Conservation (phyloP, 1,140 invertebrate species). For the Thaumatotibia leucotreta region DNA sequence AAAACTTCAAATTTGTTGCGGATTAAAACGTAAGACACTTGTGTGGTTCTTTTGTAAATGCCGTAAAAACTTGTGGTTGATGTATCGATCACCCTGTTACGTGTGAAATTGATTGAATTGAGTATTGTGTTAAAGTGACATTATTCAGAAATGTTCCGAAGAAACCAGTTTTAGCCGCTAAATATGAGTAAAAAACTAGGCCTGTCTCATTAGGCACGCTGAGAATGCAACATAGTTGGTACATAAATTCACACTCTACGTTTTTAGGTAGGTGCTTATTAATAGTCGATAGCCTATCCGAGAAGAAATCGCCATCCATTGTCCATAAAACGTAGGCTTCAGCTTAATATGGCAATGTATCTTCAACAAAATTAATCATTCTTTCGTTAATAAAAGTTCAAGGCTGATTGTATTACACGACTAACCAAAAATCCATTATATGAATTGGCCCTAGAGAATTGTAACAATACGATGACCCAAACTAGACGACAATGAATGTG, state of each 20-base stretch:
- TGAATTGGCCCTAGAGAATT: not conserved
- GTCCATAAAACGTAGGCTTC: not conserved
- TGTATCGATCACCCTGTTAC: not conserved
- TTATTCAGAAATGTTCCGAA: not conserved
- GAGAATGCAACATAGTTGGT: not conserved
- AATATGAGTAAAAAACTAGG: not conserved
- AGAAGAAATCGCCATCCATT: not conserved
- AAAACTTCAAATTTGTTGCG: not conserved
- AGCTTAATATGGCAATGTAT: not conserved
- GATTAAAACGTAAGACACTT: not conserved
- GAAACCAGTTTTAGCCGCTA: not conserved
- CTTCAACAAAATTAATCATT: not conserved
- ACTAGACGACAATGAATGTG: not conserved
- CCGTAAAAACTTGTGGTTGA: not conserved
- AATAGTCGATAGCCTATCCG: too few relatives aligned
- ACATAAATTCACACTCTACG: not conserved
- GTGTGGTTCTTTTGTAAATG: not conserved
- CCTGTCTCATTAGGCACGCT: not conserved
- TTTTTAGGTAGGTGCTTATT: too few relatives aligned
- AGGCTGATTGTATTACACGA: not conserved
- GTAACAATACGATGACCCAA: not conserved
- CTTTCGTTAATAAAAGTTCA: constrained; percentile 1
- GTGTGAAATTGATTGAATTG: constrained; percentile 5
- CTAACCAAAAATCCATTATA: not conserved
- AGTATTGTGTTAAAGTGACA: not conserved